phyloP scores from a whole-genome alignment of 2,888 invertebrate species.

The Synergus laeviventris region DNA sequence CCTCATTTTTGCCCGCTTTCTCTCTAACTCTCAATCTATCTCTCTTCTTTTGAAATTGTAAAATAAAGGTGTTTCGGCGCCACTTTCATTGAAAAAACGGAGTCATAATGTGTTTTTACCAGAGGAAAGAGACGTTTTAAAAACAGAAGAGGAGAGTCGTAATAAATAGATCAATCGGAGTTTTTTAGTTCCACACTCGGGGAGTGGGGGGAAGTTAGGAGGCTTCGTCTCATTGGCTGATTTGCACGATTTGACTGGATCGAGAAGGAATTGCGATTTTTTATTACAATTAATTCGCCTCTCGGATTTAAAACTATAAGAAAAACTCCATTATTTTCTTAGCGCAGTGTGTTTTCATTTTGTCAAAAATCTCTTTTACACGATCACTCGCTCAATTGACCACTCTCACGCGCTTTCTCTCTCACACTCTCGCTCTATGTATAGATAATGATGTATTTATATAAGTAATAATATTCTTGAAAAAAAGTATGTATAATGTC shows the following conservation, averaged over 20 bases:
- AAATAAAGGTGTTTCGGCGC: constrained; percentile 54
- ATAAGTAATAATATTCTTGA: constrained; percentile 71
- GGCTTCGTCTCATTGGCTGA: constrained; percentile 64
- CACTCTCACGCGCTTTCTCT: constrained; percentile 52
- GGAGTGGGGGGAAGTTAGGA: constrained; percentile 54
- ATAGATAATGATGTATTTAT: constrained; percentile 69
- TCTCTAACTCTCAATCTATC: constrained; percentile 45
- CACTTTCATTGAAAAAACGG: constrained; percentile 53
- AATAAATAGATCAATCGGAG: constrained; percentile 58
- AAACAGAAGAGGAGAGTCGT: constrained; percentile 46
- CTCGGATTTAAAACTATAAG: constrained; percentile 68
- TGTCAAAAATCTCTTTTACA: constrained; percentile 57
- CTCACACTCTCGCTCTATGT: constrained; percentile 54
- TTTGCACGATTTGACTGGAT: constrained; percentile 58
- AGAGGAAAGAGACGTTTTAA: constrained; percentile 36
- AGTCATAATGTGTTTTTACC: constrained; percentile 22
- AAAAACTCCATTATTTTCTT: constrained; percentile 65
- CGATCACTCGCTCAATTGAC: constrained; percentile 47
- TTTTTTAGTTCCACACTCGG: constrained; percentile 44
- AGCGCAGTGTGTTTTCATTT: constrained; percentile 59
- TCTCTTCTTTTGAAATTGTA: constrained; percentile 54
- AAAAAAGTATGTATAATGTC: constrained; percentile 68
- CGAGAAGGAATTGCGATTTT: constrained; percentile 54
- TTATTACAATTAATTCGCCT: constrained; percentile 56
- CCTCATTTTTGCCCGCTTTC: constrained; percentile 40